Base-by-base conservation (phyloP, 2,113 vertebrate genomes). In the Salvator merianae region DNA sequence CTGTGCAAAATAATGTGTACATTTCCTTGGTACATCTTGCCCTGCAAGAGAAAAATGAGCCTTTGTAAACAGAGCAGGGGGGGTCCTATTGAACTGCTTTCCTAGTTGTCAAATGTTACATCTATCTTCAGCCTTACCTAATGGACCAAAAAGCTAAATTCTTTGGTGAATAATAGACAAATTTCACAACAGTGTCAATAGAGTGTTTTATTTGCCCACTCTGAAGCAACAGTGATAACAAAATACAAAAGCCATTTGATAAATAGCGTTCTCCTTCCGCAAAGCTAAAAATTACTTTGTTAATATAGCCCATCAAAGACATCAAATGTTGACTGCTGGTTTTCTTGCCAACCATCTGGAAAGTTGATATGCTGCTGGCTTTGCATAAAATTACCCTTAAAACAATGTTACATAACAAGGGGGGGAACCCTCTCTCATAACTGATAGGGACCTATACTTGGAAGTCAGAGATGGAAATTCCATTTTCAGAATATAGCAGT, bases 321-420 rank as follows among this genome's bases (percentile, higher is more conserved):
- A 79, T 84, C 83, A 65, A 79, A 63, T 84, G 47, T 79, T 2
- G 14, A 22, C 77, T 73, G 55, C n/a, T 18, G 32, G 69, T 32
- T 63, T 34, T 1, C 55, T 82, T 74, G 30, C 71, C 81, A 74
- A 74, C 81, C 70, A 82, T 82, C 70, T 82, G 81, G 81, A 72
- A 62, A 81, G 66, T 63, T 72, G 76, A 84, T 63, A 63, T 63
- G 76, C 68, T 72, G 68, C 62, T 79, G 66, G 13, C 55, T 79
- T 85, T 79, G 53, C 76, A 72, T 85, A 79, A 79, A 73, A 85
- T 79, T 79, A 79, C 53, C 28, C 53, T 72, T 38, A 63, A 85
- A 78, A 73, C 59, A 85, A 65, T 72, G n/a, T 65, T 71, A 34
- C 73, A 79, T 71, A 63, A 72, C 55, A 28, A 28, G 30, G 18